A percentile compares a stretch with the other conserved stretches of the same genome.
These are phyloP conservation scores for Diglossa cyanea DNA, from an alignment of 2,797 vertebrate species.

Conservation along the genomic window DNA sequence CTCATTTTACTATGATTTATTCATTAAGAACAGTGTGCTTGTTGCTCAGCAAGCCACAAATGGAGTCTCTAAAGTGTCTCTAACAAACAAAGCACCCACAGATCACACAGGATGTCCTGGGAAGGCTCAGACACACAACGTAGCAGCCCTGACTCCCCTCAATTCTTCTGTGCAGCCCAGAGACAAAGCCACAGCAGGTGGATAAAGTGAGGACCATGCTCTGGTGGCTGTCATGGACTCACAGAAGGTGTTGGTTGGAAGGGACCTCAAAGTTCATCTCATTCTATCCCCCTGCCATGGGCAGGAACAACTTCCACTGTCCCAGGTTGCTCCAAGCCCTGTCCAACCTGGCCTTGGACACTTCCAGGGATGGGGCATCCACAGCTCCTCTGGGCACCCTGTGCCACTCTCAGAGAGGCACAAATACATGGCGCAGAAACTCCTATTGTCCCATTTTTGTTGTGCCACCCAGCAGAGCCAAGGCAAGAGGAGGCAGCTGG, in stretches of 20 bases:
- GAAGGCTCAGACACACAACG: background rate
- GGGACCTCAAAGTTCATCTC: background rate
- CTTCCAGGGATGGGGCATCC: background rate
- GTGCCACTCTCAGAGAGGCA: background rate
- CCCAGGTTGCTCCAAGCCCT: background rate
- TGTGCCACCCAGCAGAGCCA: background rate
- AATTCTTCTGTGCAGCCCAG: background rate
- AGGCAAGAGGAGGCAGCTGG: background rate
- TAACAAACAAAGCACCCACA: background rate
- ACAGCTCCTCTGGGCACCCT: background rate
- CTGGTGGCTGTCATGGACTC: background rate
- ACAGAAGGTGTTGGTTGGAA: background rate
- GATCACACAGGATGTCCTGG: background rate
- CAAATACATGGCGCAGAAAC: background rate
- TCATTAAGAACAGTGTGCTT: conserved; percentile 8
- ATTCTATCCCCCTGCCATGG: rapidly evolving
- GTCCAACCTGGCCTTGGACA: background rate
- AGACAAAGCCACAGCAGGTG: background rate
- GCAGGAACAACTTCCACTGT: background rate
- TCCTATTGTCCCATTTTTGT: background rate
- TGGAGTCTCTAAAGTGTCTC: background rate
- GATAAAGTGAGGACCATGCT: background rate
- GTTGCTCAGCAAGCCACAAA: conserved; percentile 18
- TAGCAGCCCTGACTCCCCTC: background rate
- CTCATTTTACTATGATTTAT: conserved; percentile 47